A percentile compares a stretch with the other conserved stretches of the same genome.
These are phyloP conservation scores for Ranitomeya variabilis DNA, from an alignment of 2,113 vertebrate genomes.

Conservation along the genomic window DNA sequence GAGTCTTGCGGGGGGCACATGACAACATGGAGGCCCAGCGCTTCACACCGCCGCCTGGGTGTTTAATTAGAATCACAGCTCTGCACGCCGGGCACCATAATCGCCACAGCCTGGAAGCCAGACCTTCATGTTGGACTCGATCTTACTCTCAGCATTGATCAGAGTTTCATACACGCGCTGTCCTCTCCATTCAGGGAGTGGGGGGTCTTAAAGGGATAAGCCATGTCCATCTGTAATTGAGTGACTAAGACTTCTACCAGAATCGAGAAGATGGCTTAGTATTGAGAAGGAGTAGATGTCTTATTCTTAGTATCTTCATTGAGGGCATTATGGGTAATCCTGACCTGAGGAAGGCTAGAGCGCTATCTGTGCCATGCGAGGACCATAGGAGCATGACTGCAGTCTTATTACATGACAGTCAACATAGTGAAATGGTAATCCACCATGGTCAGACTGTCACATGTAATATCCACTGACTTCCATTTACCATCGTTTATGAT, in stretches of 20 bases:
- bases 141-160: neutral
- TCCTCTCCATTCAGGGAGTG: neutral
- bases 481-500: neutral
- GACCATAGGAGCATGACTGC: neutral
- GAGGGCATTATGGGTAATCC: neutral
- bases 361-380: no score
- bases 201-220: neutral
- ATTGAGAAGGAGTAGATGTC: neutral
- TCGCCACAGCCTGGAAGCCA: neutral
- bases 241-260: neutral
- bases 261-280: neutral
- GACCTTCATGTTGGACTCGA: neutral
- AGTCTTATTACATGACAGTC: neutral
- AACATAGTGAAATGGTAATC: neutral
- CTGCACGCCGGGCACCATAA: neutral
- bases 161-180: neutral
- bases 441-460: neutral
- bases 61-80: conserved; percentile 16
- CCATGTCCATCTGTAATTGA: no score
- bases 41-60: neutral
- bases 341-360: neutral
- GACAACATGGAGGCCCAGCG: neutral
- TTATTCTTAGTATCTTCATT: neutral
- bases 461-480: neutral
- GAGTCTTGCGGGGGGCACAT: neutral